Evolutionary conservation across 2,113 vertebrate genomes (phyloP).

Genomic region (Chunga burmeisteri): DNA sequence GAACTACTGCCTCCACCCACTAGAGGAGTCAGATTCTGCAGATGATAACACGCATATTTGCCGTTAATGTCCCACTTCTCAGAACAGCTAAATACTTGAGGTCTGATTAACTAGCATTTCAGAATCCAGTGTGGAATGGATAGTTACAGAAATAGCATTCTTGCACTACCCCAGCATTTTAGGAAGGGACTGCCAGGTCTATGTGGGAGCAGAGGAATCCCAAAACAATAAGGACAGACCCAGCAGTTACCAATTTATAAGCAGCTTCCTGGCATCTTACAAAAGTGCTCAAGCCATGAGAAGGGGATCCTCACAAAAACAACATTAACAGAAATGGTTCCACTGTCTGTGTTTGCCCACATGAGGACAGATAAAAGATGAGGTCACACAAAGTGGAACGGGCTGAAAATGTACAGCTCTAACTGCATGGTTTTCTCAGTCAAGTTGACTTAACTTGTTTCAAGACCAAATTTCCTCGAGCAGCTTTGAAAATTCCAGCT

Average conservation of each 20-base stretch:
- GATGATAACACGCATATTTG: background rate
- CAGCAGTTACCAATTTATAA: slow-evolving; percentile 15
- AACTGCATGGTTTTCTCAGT: background rate
- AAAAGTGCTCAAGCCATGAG: background rate
- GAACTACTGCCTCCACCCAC: slow-evolving; percentile 13
- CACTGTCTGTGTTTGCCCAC: background rate
- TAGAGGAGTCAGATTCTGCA: slow-evolving; percentile 4
- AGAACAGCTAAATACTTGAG: slow-evolving; percentile 57
- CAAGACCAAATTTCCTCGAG: slow-evolving; percentile 10
- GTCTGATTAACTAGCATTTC: slow-evolving; percentile 61
- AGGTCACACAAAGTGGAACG: background rate
- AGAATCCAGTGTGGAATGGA: slow-evolving; percentile 5
- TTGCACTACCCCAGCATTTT: slow-evolving; percentile 30
- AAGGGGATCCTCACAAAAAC: slow-evolving; percentile 41
- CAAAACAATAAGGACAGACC: slow-evolving; percentile 28
- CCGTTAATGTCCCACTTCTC: background rate
- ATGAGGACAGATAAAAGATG: background rate
- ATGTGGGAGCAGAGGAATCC: slow-evolving; percentile 40
- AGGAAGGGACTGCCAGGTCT: slow-evolving; percentile 21
- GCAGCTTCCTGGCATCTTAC: slow-evolving; percentile 30
- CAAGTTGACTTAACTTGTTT: background rate
- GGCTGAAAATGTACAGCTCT: background rate
- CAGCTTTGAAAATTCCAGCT: slow-evolving; percentile 1
- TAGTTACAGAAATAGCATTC: slow-evolving; percentile 58
- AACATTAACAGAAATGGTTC: background rate